Evolutionary conservation across 2,888 invertebrate species (phyloP).

Genomic region (Laothoe populi): DNA sequence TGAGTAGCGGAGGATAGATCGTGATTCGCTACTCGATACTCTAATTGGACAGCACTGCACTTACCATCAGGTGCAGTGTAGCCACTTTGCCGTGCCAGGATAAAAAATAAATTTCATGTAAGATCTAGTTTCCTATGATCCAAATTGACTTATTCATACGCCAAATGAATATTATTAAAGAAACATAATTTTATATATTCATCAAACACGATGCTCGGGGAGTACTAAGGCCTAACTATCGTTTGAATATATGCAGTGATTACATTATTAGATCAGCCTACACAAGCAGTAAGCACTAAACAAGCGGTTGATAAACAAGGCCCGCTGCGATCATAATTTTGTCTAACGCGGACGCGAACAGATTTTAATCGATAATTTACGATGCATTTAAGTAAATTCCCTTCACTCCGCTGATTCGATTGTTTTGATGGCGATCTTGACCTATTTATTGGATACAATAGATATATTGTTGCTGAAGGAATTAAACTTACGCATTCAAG

Average conservation of each 20-base stretch:
- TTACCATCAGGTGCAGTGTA: no score
- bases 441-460: constrained; percentile 14
- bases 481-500: background rate
- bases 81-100: no score
- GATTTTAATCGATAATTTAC: constrained; percentile 62
- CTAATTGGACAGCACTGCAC: no score
- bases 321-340: constrained; percentile 50
- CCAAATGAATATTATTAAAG: no score
- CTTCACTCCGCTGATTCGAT: constrained; percentile 43
- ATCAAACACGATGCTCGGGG: background rate
- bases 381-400: constrained; percentile 53
- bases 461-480: constrained; percentile 2
- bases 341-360: constrained; percentile 51
- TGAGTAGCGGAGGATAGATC: no score
- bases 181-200: background rate
- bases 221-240: background rate
- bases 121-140: no score
- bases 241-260: constrained; percentile 3
- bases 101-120: no score
- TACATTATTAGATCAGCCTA: constrained; percentile 31
- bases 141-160: no score
- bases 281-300: constrained; percentile 27
- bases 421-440: constrained; percentile 30
- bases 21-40: no score
- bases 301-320: constrained; percentile 43